A percentile compares a stretch with the other conserved stretches of the same genome.
Conservation (phyloP, 2,888 invertebrate genomes). For the Drosophila multiciliata region DNA sequence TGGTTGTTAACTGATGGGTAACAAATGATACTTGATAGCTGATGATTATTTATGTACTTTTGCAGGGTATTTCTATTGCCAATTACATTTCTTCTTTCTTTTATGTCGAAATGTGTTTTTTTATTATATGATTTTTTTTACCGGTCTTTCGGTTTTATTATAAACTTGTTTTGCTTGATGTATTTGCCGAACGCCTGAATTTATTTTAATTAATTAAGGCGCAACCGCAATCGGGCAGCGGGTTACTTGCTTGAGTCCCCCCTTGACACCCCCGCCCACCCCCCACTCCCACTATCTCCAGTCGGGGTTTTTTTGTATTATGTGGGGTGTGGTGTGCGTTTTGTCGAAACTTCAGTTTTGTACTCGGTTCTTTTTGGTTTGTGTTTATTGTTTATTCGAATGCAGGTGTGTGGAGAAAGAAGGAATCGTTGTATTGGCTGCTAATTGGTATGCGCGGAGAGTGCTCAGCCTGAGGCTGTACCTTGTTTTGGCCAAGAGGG, state of each 20-base stretch:
- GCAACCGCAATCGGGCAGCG: constrained; percentile 29
- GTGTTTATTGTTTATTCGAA: constrained; percentile 27
- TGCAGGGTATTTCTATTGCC: not conserved
- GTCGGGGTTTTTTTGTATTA: not conserved
- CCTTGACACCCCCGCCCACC: not conserved
- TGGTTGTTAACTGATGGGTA: not conserved
- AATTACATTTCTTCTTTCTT: not conserved
- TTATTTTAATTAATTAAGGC: constrained; percentile 59
- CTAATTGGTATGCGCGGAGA: constrained; percentile 44
- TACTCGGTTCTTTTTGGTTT: constrained; percentile 13
- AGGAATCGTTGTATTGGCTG: not conserved
- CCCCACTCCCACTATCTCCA: too few relatives aligned
- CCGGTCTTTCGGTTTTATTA: constrained; percentile 8
- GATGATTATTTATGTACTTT: not conserved
- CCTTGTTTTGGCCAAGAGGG: constrained; percentile 4
- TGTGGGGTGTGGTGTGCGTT: constrained; percentile 48
- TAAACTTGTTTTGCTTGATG: constrained; percentile 41
- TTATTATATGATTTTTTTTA: constrained; percentile 6
- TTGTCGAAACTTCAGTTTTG: constrained; percentile 37
- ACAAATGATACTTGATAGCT: not conserved
- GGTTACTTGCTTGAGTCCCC: not conserved
- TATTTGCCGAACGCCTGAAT: constrained; percentile 53
- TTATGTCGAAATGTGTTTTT: constrained; percentile 1
- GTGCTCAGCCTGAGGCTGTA: constrained; percentile 7
- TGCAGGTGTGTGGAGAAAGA: constrained; percentile 2